phyloP scores from a whole-genome alignment of 2,113 vertebrate genomes.

The Rutilus rutilus region DNA sequence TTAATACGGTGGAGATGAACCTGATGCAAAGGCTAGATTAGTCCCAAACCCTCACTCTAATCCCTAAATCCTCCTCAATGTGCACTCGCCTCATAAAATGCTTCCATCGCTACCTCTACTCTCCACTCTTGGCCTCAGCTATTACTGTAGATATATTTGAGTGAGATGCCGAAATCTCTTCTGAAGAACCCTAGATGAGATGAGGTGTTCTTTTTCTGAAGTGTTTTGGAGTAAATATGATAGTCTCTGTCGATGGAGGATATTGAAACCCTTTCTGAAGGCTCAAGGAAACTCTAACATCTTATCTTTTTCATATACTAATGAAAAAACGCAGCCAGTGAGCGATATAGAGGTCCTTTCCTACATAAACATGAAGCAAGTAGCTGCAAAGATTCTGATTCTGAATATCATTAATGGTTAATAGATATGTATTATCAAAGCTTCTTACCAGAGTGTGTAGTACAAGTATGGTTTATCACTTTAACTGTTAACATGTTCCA shows the following conservation, averaged over 20 bases:
- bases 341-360: not conserved
- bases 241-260: conserved; percentile 5
- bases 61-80: conserved; percentile 33
- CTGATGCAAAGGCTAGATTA: conserved; percentile 23
- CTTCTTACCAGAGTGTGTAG: not conserved
- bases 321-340: not conserved
- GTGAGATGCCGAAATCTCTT: conserved; percentile 13
- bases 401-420: not conserved
- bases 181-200: conserved; percentile 24
- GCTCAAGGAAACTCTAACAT: not conserved
- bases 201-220: conserved; percentile 24
- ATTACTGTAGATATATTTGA: conserved; percentile 3
- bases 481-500: not conserved
- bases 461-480: not conserved
- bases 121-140: not conserved
- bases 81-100: conserved; percentile 17
- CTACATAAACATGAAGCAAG: not conserved
- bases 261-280: not conserved
- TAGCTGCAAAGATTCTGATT: not conserved
- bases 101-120: not conserved
- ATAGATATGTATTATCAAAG: not conserved
- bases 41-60: conserved; percentile 16
- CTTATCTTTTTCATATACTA: not conserved
- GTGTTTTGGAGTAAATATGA: conserved; percentile 4
- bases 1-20: conserved; percentile 17